Percentiles rank a stretch among this genome's conserved stretches.
phyloP scores from a whole-genome alignment of 1,140 invertebrate species.

The Maconellicoccus hirsutus region DNA sequence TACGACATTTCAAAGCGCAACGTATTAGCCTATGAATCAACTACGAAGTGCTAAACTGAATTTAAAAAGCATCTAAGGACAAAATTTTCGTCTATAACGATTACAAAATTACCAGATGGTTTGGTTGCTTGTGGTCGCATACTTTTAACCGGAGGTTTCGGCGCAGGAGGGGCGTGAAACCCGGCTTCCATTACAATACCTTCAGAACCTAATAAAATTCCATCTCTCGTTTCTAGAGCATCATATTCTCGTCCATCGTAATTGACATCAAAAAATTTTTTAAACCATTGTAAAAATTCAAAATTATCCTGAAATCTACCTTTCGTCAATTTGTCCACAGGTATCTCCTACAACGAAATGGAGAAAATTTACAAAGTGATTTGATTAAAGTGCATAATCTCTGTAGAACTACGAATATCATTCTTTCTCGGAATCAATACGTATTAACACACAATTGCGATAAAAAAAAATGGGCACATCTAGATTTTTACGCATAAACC shows the following conservation, averaged over 20 bases:
- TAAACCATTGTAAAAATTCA: constrained; percentile 99
- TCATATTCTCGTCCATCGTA: constrained; percentile 94
- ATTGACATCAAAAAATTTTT: constrained; percentile 99
- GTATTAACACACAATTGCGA: neutral
- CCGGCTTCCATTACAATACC: constrained; percentile 26
- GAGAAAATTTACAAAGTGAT: neutral
- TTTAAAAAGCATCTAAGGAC: constrained; percentile 1
- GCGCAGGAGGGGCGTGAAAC: constrained; percentile 28
- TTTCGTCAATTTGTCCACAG: constrained; percentile 94
- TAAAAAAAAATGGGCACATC: neutral
- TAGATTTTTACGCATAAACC: neutral
- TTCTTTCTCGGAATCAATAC: too few species aligned
- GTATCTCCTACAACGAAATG: constrained; percentile 65
- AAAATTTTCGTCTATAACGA: neutral
- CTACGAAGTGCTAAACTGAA: neutral
- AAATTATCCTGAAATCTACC: constrained; percentile 99
- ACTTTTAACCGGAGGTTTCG: constrained; percentile 28
- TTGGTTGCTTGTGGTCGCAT: constrained; percentile 24
- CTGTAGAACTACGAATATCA: neutral
- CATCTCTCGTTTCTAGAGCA: constrained; percentile 70
- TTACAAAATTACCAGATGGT: constrained; percentile 25
- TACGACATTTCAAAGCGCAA: neutral
- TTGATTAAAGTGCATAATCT: neutral
- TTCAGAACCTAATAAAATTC: constrained; percentile 51
- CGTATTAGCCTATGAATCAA: neutral